Percentiles rank a stretch among this genome's conserved stretches.
phyloP scores from a whole-genome alignment of 2,888 invertebrate genomes.

The Gasteruption jaculator region DNA sequence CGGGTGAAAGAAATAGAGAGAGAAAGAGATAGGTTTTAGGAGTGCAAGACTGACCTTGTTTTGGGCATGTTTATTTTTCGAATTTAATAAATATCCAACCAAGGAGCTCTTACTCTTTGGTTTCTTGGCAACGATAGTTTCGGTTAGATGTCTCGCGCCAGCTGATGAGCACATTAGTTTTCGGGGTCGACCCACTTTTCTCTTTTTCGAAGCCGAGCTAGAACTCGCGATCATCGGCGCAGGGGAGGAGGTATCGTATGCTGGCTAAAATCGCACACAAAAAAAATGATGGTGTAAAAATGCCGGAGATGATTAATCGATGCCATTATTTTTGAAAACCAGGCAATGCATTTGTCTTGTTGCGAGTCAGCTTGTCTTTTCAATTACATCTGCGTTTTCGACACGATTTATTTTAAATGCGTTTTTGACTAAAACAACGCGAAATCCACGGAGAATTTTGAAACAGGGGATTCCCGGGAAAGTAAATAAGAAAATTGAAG shows the following conservation, averaged over 20 bases:
- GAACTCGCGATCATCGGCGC: constrained; percentile 33
- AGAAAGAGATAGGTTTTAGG: constrained; percentile 4
- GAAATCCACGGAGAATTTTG: too few species aligned
- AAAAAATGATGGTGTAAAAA: constrained; percentile 3
- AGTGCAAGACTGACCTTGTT: constrained; percentile 34
- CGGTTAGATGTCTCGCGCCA: constrained; percentile 61
- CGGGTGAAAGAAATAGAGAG: constrained; percentile 7
- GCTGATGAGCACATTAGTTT: constrained; percentile 61
- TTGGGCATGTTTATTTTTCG: constrained; percentile 60
- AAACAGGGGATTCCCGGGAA: too few species aligned
- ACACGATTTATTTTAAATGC: too few species aligned
- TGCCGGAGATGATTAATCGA: too few species aligned
- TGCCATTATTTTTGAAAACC: too few species aligned
- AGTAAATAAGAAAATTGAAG: too few species aligned
- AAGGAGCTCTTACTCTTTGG: constrained; percentile 66
- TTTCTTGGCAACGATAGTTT: constrained; percentile 80
- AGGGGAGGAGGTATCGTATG: constrained; percentile 39
- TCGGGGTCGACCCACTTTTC: constrained; percentile 78
- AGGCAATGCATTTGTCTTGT: too few species aligned
- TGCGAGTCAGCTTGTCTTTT: too few species aligned
- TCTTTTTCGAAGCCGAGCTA: constrained; percentile 61
- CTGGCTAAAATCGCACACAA: constrained; percentile 23
- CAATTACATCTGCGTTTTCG: too few species aligned
- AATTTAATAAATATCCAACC: constrained; percentile 63
- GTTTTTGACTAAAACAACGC: too few species aligned